Percentiles rank a stretch among this genome's conserved stretches.
phyloP scores from a whole-genome alignment of 2,113 vertebrate genomes.

The Strix uralensis region DNA sequence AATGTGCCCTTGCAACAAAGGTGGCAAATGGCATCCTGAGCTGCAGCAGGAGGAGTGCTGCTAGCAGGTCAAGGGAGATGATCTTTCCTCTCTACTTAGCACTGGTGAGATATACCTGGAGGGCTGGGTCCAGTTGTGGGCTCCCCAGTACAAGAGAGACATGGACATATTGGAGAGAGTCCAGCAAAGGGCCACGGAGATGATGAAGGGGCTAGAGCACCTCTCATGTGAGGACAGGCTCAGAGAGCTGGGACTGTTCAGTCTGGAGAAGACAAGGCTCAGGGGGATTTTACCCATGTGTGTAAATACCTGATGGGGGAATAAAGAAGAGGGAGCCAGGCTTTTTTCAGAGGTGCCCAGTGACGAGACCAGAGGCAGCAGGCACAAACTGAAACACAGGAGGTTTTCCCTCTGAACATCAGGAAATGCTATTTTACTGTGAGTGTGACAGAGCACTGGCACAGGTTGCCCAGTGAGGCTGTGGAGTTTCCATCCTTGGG shows the following conservation, averaged over 20 bases:
- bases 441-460: background rate
- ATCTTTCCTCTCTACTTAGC: background rate
- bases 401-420: background rate
- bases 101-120: background rate
- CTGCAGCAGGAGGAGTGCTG: background rate
- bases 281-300: background rate
- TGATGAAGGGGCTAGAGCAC: background rate
- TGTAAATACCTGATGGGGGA: background rate
- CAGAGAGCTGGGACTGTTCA: background rate
- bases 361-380: background rate
- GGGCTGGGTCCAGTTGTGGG: background rate
- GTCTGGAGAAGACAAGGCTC: background rate
- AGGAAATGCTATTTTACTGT: background rate
- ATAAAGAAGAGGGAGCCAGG: background rate
- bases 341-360: background rate
- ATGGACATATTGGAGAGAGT: accelerated
- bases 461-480: background rate
- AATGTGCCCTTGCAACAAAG: background rate
- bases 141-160: background rate
- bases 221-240: background rate
- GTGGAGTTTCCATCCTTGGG: background rate
- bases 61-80: background rate
- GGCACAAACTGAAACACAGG: background rate
- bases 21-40: background rate
- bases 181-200: accelerated